phyloP scores from a whole-genome alignment of 2,888 invertebrate genomes.

The Lasiommata megera region DNA sequence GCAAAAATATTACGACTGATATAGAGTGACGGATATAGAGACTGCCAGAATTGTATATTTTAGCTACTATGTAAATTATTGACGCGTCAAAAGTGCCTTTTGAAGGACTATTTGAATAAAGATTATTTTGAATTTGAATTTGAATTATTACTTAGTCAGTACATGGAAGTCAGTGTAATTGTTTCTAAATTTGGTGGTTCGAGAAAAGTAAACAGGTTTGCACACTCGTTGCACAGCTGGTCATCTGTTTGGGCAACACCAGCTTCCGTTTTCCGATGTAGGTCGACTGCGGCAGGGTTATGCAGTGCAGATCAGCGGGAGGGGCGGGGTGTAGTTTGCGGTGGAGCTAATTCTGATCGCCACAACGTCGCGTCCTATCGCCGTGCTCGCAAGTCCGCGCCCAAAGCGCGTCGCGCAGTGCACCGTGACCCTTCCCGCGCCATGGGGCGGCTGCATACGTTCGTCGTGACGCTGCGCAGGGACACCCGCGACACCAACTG shows the following conservation, averaged over 20 bases:
- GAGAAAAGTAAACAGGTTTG: background rate
- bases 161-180: background rate
- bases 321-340: slow-evolving; percentile 58
- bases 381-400: slow-evolving; percentile 60
- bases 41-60: no score
- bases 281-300: slow-evolving; percentile 73
- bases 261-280: slow-evolving; percentile 67
- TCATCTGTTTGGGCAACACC: slow-evolving; percentile 41
- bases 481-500: slow-evolving; percentile 87
- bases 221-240: slow-evolving; percentile 36
- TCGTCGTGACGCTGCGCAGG: slow-evolving; percentile 87
- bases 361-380: slow-evolving; percentile 72
- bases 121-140: no score
- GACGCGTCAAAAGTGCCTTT: no score
- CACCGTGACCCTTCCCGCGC: slow-evolving; percentile 49
- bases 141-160: no score
- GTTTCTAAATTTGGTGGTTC: background rate
- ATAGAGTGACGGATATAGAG: no score
- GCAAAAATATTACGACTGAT: no score
- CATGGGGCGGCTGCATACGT: slow-evolving; percentile 88
- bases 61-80: no score
- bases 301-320: slow-evolving; percentile 48
- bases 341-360: slow-evolving; percentile 65
- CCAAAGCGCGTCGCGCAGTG: slow-evolving; percentile 52
- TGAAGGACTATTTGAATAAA: no score